A percentile compares a stretch with the other conserved stretches of the same genome.
Evolutionary conservation across 92 coral and sea anemone species (phyloP).

Genomic region (Palythoa grandiflora): DNA sequence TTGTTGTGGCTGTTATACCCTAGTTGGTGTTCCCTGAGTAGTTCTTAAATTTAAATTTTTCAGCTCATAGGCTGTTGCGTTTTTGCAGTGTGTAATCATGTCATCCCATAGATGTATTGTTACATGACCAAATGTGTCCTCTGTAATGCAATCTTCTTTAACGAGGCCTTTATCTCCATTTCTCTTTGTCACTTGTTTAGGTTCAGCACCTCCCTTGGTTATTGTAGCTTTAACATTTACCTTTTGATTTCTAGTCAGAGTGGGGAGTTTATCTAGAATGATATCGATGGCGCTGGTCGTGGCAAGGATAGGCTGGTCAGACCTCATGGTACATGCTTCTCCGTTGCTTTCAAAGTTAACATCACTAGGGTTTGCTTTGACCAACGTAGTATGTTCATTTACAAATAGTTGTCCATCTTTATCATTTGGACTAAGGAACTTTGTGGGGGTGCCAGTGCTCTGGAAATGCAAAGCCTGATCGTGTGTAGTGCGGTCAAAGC

Average conservation of each 20-base stretch:
- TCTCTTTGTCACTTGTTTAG: conserved; percentile 58
- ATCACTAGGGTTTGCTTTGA: too few species aligned
- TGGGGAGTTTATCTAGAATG: conserved; percentile 38
- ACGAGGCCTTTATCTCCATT: conserved; percentile 44
- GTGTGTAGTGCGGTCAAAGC: conserved; percentile 12
- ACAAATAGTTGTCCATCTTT: too few species aligned
- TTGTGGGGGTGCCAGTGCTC: too few species aligned
- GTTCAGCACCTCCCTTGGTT: conserved; percentile 28
- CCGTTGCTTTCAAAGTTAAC: too few species aligned
- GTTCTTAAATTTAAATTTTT: conserved; percentile 36
- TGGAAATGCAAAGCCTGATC: neutral
- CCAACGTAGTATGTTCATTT: too few species aligned
- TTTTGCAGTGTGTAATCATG: conserved; percentile 9
- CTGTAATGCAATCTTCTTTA: conserved; percentile 59
- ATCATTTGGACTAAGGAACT: too few species aligned
- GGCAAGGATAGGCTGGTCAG: too few species aligned
- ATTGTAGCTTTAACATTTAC: conserved; percentile 53
- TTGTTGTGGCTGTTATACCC: conserved; percentile 30
- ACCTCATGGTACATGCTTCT: too few species aligned
- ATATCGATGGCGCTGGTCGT: conserved; percentile 31
- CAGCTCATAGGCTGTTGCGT: conserved; percentile 17
- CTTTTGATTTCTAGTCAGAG: conserved; percentile 44
- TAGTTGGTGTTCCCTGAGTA: conserved; percentile 35
- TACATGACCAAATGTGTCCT: conserved; percentile 58
- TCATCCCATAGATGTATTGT: conserved; percentile 58